Evolutionary conservation across 2,113 vertebrate species (phyloP).

Genomic region (Charina bottae): DNA sequence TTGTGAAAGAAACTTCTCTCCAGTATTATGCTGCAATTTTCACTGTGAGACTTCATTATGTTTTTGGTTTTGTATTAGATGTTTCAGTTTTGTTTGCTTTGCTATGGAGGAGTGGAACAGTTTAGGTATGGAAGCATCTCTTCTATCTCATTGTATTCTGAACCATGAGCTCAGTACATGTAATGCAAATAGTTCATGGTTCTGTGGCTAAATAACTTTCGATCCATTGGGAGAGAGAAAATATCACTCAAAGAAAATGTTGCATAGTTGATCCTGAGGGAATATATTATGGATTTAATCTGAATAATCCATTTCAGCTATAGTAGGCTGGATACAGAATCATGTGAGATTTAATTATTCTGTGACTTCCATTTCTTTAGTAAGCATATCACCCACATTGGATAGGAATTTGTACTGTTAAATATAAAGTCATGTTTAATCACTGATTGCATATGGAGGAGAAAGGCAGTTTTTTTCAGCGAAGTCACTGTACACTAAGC

Average conservation of each 20-base stretch:
- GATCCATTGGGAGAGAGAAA: conserved; percentile 19
- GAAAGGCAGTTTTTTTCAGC: background rate
- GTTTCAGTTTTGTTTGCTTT: background rate
- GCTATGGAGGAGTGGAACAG: background rate
- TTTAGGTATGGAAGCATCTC: conserved; percentile 27
- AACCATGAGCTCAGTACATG: conserved; percentile 45
- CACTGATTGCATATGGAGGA: background rate
- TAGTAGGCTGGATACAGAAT: background rate
- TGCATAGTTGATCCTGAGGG: conserved; percentile 30
- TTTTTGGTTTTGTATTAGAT: background rate
- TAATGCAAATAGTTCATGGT: conserved; percentile 60
- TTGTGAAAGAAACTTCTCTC: background rate
- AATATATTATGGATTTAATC: conserved; percentile 10
- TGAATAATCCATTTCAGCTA: conserved; percentile 10
- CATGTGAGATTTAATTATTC: background rate
- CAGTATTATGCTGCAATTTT: background rate
- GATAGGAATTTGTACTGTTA: background rate
- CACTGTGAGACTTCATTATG: background rate
- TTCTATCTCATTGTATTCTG: conserved; percentile 16
- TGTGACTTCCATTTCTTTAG: background rate
- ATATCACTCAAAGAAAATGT: background rate
- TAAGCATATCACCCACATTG: background rate
- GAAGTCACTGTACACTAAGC: background rate
- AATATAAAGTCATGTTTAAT: background rate
- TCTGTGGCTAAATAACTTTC: conserved; percentile 35